Evolutionary conservation across 1,140 invertebrate species (phyloP), one percentile per base, ranked within the genome.

Genomic region (Ceratina calcarata): DNA sequence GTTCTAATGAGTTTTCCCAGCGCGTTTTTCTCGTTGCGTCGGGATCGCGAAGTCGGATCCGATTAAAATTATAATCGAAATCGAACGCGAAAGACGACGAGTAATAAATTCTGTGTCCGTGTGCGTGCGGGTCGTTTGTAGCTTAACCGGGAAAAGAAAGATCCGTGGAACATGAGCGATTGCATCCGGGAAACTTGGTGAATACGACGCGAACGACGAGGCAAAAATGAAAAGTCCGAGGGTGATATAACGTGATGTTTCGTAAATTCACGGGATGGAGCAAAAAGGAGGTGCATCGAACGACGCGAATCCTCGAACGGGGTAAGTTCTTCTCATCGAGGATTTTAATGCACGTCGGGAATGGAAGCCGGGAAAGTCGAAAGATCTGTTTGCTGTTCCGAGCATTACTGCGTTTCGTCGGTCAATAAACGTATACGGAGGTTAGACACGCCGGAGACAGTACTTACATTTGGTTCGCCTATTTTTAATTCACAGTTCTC

Each of bases 321-420:
- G 78, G 83, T 85, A 66, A 85, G 78, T 83, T 60, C 15, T 3
- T 10, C 16, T 10, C 16, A 18, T 49, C 27, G 49, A 3, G 27
- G 32, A n/a, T 20, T 15, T 22, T 22, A 12, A 37, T 20, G 8
- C 22, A 4, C 8, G 16, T 2, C 49, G n/a, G 58, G 18, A 45
- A 22, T 12, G 8, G 13, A 32, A 27, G 37, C 37, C 37, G 37
- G 37, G 37, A 20, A 24, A 27, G 18, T n/a, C 16, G n/a, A 49
- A 24, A 22, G 15, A 20, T 20, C 18, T 1, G 20, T 61, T 8
- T 6, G 37, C 37, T 45, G 6, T 6, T 45, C 37, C 37, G 37
- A 45, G 13, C 16, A 13, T 22, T 10, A n/a, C 13, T 27, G 2
- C 15, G n/a, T 51, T 60, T 20, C 24, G 13, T 32, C 22, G 15